phyloP scores from a whole-genome alignment of 1,140 invertebrate species.

The Tetranychus cinnabarinus region DNA sequence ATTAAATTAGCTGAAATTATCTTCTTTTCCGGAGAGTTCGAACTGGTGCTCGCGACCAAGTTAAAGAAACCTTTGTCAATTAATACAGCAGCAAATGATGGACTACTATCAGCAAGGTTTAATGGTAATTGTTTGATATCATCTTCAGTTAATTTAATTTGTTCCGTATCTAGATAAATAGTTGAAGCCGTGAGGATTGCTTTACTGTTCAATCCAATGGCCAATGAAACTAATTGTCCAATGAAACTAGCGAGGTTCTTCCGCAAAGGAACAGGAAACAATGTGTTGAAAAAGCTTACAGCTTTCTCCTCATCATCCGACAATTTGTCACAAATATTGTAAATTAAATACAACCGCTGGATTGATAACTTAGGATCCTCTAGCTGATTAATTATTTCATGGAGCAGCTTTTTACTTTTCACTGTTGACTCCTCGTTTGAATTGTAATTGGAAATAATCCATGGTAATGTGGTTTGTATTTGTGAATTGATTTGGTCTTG shows the following conservation, averaged over 20 bases:
- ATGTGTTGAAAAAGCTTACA: background rate
- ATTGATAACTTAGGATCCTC: background rate
- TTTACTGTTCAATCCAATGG: background rate
- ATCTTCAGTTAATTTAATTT: background rate
- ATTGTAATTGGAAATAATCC: slow-evolving; percentile 1
- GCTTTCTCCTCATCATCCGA: background rate
- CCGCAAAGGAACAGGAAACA: background rate
- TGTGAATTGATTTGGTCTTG: background rate
- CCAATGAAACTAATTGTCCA: background rate
- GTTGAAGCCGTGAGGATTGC: background rate
- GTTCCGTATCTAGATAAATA: background rate
- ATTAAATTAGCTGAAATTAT: background rate
- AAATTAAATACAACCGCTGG: background rate
- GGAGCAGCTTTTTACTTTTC: background rate
- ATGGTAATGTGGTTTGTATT: background rate
- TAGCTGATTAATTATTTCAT: background rate
- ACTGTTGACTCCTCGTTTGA: background rate
- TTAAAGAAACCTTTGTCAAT: slow-evolving; percentile 1
- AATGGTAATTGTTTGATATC: background rate
- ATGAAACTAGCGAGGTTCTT: background rate
- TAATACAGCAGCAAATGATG: background rate
- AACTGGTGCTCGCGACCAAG: background rate
- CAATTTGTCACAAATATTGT: background rate
- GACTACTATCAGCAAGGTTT: background rate
- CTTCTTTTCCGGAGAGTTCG: background rate